Base-by-base conservation (phyloP, 2,113 vertebrate species). In the Clarias batrachus region DNA sequence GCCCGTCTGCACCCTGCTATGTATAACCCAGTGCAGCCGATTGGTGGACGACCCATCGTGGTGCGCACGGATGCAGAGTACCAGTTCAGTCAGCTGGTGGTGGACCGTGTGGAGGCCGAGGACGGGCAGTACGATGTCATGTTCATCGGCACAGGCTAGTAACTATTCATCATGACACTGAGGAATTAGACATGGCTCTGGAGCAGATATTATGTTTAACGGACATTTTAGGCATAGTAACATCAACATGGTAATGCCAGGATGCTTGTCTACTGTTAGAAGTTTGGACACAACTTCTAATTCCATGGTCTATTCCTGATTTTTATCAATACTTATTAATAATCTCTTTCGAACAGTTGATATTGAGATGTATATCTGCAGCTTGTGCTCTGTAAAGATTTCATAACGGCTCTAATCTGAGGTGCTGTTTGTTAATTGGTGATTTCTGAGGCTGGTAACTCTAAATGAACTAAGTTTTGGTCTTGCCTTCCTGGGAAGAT, bases 111-210 rank as follows among this genome's bases (percentile, higher is more conserved):
- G 11, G 98, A 99, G 12, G 98, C 98, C 10, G 98, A 99, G 89
- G 98, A 99, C 13, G 98, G 98, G 17, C 97, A 99, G 12, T 99
- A 99, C 3, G 98, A 99, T 10, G 98, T 99, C 91, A 97, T 99
- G 97, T 99, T 99, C 93, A 99, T 99, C 7, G 98, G 98, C 91
- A 99, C 98, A 96, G 98, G 98, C 97, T 89, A 82, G 87, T 68
- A 76, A n/a, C 17, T 12, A 52, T 37, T 54, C 41, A 73, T 25
- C 65, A 27, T 41, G 2, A 21, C 12, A 3, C 25, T 70, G 48
- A 65, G 48, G 30, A 63, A 33, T 12, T n/a, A n/a, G 14, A 56
- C 13, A 54, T 56, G 14, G 25, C 16, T 78, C 14, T n/a, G 23
- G 41, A 54, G 21, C 14, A 74, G 2, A 65, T 1, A 57, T 7